Conservation (phyloP, 2,888 invertebrate genomes). For the Pterostichus madidus region DNA sequence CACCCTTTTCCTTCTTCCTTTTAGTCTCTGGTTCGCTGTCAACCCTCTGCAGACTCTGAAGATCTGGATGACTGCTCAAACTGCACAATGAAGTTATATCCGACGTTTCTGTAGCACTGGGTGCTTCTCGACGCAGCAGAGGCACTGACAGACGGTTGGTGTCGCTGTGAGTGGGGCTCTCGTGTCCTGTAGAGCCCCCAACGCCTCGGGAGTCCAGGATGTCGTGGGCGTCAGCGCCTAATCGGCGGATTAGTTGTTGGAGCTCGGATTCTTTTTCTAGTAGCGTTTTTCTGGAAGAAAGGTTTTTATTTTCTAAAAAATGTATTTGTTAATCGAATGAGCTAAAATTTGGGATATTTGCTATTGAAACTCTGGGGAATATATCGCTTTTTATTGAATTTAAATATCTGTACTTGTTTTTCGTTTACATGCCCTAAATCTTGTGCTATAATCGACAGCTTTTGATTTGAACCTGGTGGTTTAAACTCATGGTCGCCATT, state of each 20-base stretch:
- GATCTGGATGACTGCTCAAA: conserved; percentile 81
- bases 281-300: conserved; percentile 83
- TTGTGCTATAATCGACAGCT: too few relatives aligned
- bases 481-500: too few relatives aligned
- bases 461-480: too few relatives aligned
- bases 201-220: conserved; percentile 74
- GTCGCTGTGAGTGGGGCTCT: conserved; percentile 68
- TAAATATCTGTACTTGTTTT: too few relatives aligned
- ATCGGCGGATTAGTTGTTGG: conserved; percentile 85
- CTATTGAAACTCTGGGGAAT: too few relatives aligned
- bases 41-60: conserved; percentile 79
- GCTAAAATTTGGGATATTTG: too few relatives aligned
- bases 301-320: too few relatives aligned
- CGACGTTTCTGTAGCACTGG: conserved; percentile 84
- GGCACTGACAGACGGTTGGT: conserved; percentile 77
- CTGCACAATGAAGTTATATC: conserved; percentile 87
- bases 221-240: conserved; percentile 82
- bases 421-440: too few relatives aligned
- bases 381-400: too few relatives aligned
- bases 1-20: background rate
- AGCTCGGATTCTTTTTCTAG: conserved; percentile 91
- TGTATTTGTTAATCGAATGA: too few relatives aligned
- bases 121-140: conserved; percentile 78
- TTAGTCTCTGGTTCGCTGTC: conserved; percentile 74
- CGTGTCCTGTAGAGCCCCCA: conserved; percentile 72